Evolutionary conservation across 2,888 invertebrate genomes (phyloP).

Genomic region (Drosophila nr. perissopoda): DNA sequence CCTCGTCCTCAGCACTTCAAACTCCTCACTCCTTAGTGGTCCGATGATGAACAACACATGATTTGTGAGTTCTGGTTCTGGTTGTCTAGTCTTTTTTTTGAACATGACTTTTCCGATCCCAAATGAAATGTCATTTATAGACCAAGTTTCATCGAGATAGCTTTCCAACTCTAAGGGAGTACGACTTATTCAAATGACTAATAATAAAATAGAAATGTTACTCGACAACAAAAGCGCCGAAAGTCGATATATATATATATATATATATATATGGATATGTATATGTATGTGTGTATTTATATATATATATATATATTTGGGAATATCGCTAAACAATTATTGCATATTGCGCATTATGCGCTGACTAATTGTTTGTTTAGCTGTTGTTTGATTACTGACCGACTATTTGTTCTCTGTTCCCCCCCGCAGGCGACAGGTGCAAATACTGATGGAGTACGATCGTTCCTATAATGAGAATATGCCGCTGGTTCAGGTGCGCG

Average conservation of each 20-base stretch:
- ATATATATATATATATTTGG: background rate
- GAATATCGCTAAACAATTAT: background rate
- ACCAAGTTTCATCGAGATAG: no score
- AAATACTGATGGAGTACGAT: conserved; percentile 91
- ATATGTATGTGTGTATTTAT: background rate
- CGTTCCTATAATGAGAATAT: conserved; percentile 90
- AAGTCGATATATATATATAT: no score
- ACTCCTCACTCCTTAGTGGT: background rate
- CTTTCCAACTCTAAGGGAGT: no score
- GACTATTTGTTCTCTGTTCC: no score
- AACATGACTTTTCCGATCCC: background rate
- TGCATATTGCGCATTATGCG: background rate
- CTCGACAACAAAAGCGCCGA: background rate
- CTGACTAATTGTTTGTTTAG: background rate
- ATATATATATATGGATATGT: background rate
- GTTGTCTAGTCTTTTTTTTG: no score
- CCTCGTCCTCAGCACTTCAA: background rate
- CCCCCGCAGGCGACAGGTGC: conserved; percentile 88
- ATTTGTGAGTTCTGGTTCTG: background rate
- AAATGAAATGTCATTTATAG: background rate
- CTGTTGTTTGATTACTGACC: background rate
- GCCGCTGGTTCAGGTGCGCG: conserved; percentile 92
- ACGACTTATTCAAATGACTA: no score
- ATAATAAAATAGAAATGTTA: background rate
- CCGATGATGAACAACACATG: background rate